Evolutionary conservation across 2,797 vertebrate species (phyloP), one percentile per base, ranked within the genome.

Genomic region (Aplochiton taeniatus): DNA sequence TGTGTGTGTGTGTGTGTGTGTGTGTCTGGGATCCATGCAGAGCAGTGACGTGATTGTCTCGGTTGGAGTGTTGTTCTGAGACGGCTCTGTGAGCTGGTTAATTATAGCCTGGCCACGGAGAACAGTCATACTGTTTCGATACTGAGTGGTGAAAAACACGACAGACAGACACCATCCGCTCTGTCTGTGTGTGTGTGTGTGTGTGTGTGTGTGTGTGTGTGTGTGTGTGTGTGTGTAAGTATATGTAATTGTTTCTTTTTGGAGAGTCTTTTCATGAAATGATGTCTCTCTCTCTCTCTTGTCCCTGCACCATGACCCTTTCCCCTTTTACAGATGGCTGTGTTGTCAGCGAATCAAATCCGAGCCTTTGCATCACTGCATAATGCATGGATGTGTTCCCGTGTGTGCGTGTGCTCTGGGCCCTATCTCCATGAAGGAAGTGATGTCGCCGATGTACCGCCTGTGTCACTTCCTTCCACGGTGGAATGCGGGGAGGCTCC

Each of bases 61-160:
- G 18, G 54, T 60, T 64, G 53, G 47, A 59, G 60, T 48, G 60
- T 55, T 47, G 56, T 48, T 48, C 43, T 41, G 48, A 18, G 17
- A 44, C 58, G 42, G 50, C 17, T 42, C 55, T 65, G n/a, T 52
- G 4, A 3, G 51, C 47, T 53, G 55, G 31, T 70, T 67, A 78
- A 76, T 75, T 67, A 76, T 68, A 77, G 50, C 65, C 65, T 48
- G 61, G 59, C 67, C 67, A 67, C 61, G 61, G 68, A 60, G 51
- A 58, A 68, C 65, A 66, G 13, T 69, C 69, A 59, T 42, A n/a
- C n/a, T n/a, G 64, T n/a, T 10, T 12, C 59, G 45, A 46, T 58
- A 54, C 61, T 43, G 53, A 69, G 67, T 9, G 50, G 54, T 64
- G 58, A 66, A 41, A 18, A 41, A 18, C n/a, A 20, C 17, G 20